Base-by-base conservation (phyloP, 2,113 vertebrate species). In the Riparia riparia region DNA sequence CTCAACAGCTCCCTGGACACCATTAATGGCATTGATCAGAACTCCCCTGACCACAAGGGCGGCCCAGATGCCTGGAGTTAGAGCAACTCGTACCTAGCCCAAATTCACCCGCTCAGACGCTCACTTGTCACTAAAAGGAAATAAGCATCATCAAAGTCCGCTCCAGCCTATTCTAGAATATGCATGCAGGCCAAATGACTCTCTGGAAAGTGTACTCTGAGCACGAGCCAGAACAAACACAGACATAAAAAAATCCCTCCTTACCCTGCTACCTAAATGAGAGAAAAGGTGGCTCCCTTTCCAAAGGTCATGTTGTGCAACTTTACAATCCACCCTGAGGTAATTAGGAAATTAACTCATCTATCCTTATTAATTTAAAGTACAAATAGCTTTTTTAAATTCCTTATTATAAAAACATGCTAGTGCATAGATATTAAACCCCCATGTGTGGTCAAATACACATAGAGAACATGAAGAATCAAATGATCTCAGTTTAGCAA, bases 211-310 rank as follows among this genome's bases (percentile, higher is more conserved):
- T 15, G 17, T 34, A 4, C 26, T 69, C 44, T 11, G 4, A 15
- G 12, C 1, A 2, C 45, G 1, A 74, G 54, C 17, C 0, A 0
- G 73, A 92, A 77, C 4, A 4, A 95, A 39, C 3, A 54, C 0
- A 17, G 50, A 58, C 15, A 25, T 34, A 61, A 26, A 26, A 26
- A 82, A 86, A 47, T 15, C 41, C 34, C 29, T 58, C 25, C 32
- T 56, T 3, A 2, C 10, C 12, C 13, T 18, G 15, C 3, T 31
- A 65, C 53, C 69, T 54, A n/a, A 45, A 68, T 21, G 26, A 42
- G 10, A 61, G 42, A 70, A 84, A 70, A 70, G 17, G 44, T 25
- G 4, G 34, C 49, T 85, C 17, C 65, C 34, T 56, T 47, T 85
- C 45, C 53, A 72, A 82, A 56, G 6, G 8, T 64, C 49, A 86